Base-by-base conservation (phyloP, 1,140 invertebrate species). In the Drosophila bipectinata region DNA sequence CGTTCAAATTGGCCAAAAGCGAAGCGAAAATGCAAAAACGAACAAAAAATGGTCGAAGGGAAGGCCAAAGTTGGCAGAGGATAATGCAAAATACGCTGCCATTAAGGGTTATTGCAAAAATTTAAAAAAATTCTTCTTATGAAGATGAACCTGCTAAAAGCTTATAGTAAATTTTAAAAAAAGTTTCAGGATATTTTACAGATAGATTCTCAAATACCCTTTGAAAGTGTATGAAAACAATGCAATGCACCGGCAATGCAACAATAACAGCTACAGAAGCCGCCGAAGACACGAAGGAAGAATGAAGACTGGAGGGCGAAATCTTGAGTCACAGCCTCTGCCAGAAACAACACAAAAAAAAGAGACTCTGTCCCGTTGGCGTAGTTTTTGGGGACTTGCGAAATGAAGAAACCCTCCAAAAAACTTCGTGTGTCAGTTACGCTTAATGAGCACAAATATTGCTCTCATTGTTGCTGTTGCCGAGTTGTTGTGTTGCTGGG, bases 361-460 rank as follows among this genome's bases (percentile, higher is more conserved):
- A 44, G 28, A 57, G 18, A 41, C 67, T 57, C 67, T 57, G 63
- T 69, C 63, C 67, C 67, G 64, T 71, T 71, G 67, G 56, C 77
- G 67, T 79, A 87, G 73, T 77, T 75, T 78, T 82, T 76, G 82
- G 75, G 74, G 74, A 87, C 62, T 88, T 88, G 83, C 83, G 57
- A 88, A 87, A 87, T 79, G 75, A 87, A 82, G 82, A 87, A 88
- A 87, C 82, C 83, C 82, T 75, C 71, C 37, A 82, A 87, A 82
- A 79, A 79, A 88, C 76, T 79, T 88, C 83, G 82, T 87, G 83
- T 87, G 83, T 87, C 83, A 87, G 83, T 87, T 87, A 87, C 83
- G 83, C 83, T 88, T 88, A 88, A 88, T 87, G 83, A 87, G 83
- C 83, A 87, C 83, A 88, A 79, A 87, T 82, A 87, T 83, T 88